Conservation (phyloP, 2,888 invertebrate genomes). For the Matsumyia berberina region DNA sequence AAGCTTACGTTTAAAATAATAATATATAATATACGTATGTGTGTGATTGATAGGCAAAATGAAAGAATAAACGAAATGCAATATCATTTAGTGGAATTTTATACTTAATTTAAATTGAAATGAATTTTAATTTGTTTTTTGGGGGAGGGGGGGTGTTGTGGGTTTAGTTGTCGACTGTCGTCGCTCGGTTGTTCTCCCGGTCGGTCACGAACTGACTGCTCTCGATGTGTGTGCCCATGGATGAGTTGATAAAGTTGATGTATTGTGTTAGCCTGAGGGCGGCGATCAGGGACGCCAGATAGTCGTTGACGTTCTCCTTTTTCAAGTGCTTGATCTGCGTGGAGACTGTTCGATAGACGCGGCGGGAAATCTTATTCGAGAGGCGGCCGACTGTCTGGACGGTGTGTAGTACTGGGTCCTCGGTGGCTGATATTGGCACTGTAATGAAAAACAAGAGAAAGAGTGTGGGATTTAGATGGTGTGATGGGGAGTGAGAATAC, state of each 20-base stretch:
- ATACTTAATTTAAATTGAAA: slow-evolving; percentile 45
- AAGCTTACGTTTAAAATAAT: slow-evolving; percentile 47
- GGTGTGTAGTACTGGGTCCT: slow-evolving; percentile 89
- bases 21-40: too few relatives aligned
- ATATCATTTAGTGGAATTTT: slow-evolving; percentile 73
- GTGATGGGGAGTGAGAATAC: neutral
- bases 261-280: slow-evolving; percentile 85
- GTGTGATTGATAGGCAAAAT: slow-evolving; percentile 39
- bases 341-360: slow-evolving; percentile 89
- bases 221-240: slow-evolving; percentile 83
- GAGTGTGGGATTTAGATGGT: slow-evolving; percentile 21
- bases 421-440: slow-evolving; percentile 87
- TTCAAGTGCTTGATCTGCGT: slow-evolving; percentile 86
- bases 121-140: slow-evolving; percentile 19
- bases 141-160: too few relatives aligned
- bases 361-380: slow-evolving; percentile 89
- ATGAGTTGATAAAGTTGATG: slow-evolving; percentile 84
- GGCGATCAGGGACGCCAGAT: slow-evolving; percentile 85
- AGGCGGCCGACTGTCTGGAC: slow-evolving; percentile 90
- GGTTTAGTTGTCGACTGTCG: slow-evolving; percentile 50
- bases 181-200: slow-evolving; percentile 31
- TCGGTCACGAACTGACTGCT: slow-evolving; percentile 51
- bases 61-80: slow-evolving; percentile 66
- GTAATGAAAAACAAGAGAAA: slow-evolving; percentile 78
- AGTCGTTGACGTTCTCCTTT: slow-evolving; percentile 85